phyloP scores from a whole-genome alignment of 2,888 invertebrate genomes.

The Vandiemenella viatica region DNA sequence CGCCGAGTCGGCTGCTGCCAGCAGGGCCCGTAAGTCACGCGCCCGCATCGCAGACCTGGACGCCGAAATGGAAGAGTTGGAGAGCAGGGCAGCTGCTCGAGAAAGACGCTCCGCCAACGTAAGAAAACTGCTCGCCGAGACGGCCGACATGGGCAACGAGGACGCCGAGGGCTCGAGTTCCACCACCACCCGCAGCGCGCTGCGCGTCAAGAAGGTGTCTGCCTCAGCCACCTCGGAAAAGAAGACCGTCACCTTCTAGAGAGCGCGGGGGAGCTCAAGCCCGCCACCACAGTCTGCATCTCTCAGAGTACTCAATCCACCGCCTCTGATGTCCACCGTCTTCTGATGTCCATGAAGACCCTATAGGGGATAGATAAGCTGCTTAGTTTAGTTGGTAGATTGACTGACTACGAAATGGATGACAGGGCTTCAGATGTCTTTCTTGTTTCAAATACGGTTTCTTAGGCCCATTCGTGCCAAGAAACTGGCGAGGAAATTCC shows the following conservation, averaged over 20 bases:
- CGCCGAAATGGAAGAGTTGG: slow-evolving; percentile 57
- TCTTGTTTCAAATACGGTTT: too few species aligned
- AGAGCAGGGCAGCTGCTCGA: slow-evolving; percentile 49
- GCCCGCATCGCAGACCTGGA: slow-evolving; percentile 57
- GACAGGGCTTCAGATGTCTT: too few species aligned
- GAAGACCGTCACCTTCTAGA: slow-evolving; percentile 29
- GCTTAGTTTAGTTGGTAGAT: too few species aligned
- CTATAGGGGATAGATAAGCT: too few species aligned
- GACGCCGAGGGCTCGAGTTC: not conserved
- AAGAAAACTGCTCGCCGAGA: slow-evolving; percentile 49
- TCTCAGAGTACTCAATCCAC: too few species aligned
- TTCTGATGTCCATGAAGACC: too few species aligned
- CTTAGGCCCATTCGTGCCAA: too few species aligned
- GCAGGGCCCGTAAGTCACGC: slow-evolving; percentile 46
- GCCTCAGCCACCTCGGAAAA: slow-evolving; percentile 23
- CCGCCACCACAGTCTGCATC: too few species aligned
- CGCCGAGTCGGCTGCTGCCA: slow-evolving; percentile 35
- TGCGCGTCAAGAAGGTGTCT: slow-evolving; percentile 19
- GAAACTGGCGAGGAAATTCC: too few species aligned
- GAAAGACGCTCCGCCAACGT: slow-evolving; percentile 57
- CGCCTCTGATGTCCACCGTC: too few species aligned
- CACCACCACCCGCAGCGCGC: not conserved
- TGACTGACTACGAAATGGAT: too few species aligned
- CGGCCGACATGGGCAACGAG: slow-evolving; percentile 31
- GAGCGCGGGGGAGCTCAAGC: not conserved